Evolutionary conservation across 2,797 vertebrate genomes (phyloP).

Genomic region (Enteromius trimaculatus): DNA sequence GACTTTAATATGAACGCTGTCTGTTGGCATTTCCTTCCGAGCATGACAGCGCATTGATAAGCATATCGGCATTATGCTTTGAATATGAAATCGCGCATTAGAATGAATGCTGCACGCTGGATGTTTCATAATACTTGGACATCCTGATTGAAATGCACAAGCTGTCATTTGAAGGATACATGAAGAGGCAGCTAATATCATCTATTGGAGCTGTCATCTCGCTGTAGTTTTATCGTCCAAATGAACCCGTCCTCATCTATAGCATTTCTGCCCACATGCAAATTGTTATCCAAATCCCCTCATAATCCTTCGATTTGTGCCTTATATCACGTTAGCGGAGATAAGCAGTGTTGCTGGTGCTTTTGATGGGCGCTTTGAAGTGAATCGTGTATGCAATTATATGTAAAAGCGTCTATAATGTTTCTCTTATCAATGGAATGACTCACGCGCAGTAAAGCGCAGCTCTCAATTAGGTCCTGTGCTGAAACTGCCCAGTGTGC

Average conservation of each 20-base stretch:
- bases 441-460: constrained; percentile 37
- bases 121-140: constrained; percentile 53
- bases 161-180: constrained; percentile 49
- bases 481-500: constrained; percentile 12
- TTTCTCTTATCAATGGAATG: constrained; percentile 49
- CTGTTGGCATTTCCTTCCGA: constrained; percentile 46
- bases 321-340: constrained; percentile 46
- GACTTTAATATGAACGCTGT: constrained; percentile 37
- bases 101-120: constrained; percentile 38
- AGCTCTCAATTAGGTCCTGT: constrained; percentile 21
- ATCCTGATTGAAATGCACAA: constrained; percentile 53
- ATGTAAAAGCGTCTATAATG: constrained; percentile 32
- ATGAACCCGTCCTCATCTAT: constrained; percentile 45
- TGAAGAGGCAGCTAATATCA: constrained; percentile 52
- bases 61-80: constrained; percentile 48
- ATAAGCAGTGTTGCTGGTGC: constrained; percentile 41
- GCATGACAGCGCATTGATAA: constrained; percentile 44
- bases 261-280: constrained; percentile 41
- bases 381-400: constrained; percentile 29
- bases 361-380: constrained; percentile 49
- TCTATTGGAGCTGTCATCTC: constrained; percentile 50
- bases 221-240: constrained; percentile 50
- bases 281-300: constrained; percentile 47
- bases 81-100: constrained; percentile 53
- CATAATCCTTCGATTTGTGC: constrained; percentile 50